These are phyloP conservation scores for Regulus satrapa DNA, from an alignment of 2,113 vertebrate species.

Conservation along the genomic window DNA sequence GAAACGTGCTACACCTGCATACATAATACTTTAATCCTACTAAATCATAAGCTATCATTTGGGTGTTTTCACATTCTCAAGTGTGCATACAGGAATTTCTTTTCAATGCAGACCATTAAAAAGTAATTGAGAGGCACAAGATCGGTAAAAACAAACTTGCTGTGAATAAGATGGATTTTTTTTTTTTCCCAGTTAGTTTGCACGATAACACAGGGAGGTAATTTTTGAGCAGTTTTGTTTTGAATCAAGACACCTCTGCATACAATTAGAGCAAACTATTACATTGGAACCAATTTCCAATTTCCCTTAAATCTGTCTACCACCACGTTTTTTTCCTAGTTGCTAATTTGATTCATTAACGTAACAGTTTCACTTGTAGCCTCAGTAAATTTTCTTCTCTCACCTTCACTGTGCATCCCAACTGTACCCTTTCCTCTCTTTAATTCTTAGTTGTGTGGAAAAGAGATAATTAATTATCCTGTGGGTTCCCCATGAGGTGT, in stretches of 20 bases:
- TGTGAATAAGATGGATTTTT: slow-evolving; percentile 29
- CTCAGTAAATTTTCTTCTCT: not conserved
- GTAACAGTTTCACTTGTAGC: not conserved
- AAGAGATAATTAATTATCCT: accelerated
- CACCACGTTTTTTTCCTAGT: not conserved
- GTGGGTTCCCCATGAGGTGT: not conserved
- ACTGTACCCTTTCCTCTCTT: not conserved
- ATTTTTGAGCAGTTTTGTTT: not conserved
- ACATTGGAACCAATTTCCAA: not conserved
- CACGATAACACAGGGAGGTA: not conserved
- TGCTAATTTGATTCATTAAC: slow-evolving; percentile 8
- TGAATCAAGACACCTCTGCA: not conserved
- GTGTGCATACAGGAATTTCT: slow-evolving; percentile 51
- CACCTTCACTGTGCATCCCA: not conserved
- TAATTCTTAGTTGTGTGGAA: not conserved
- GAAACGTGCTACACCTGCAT: slow-evolving; percentile 67
- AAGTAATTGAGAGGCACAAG: slow-evolving; percentile 59
- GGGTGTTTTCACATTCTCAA: slow-evolving; percentile 60
- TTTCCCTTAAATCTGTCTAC: not conserved
- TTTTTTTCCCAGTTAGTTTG: not conserved
- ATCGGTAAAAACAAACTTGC: slow-evolving; percentile 63
- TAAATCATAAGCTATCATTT: slow-evolving; percentile 66
- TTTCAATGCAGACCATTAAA: slow-evolving; percentile 62
- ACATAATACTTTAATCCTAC: slow-evolving; percentile 60
- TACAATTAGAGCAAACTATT: not conserved